phyloP scores from a whole-genome alignment of 2,113 vertebrate species.

The Rousettus leschenaultii region DNA sequence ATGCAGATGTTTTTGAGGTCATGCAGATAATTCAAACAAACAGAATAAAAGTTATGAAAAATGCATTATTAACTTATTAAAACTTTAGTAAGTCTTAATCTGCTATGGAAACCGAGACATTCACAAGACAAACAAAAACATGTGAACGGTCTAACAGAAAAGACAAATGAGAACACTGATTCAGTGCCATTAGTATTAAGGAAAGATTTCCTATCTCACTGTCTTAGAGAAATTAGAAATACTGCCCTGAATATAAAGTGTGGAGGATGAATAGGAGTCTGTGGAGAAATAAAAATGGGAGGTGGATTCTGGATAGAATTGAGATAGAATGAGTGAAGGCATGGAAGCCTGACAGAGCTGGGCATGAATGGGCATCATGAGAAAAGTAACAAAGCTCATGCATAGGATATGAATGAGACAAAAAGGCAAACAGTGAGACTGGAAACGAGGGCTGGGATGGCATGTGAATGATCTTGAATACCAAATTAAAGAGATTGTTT shows the following conservation, averaged over 20 bases:
- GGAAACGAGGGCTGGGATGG: not conserved
- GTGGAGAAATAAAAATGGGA: not conserved
- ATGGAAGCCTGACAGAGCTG: not conserved
- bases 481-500: not conserved
- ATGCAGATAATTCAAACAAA: not conserved
- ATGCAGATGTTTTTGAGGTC: not conserved
- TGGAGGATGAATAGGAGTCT: not conserved
- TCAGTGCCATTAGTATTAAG: not conserved
- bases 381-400: not conserved
- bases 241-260: not conserved
- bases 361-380: not conserved
- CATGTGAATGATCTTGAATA: not conserved
- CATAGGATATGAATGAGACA: not conserved
- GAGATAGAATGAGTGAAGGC: not conserved
- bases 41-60: not conserved
- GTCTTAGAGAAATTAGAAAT: not conserved
- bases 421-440: not conserved
- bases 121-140: not conserved
- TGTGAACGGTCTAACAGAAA: not conserved
- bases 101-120: not conserved
- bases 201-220: not conserved
- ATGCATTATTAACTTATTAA: not conserved
- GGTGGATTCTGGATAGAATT: not conserved
- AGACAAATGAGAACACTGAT: not conserved
- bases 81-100: not conserved